These are phyloP conservation scores for Cylas formicarius DNA, from an alignment of 1,140 invertebrate genomes.

Conservation along the genomic window DNA sequence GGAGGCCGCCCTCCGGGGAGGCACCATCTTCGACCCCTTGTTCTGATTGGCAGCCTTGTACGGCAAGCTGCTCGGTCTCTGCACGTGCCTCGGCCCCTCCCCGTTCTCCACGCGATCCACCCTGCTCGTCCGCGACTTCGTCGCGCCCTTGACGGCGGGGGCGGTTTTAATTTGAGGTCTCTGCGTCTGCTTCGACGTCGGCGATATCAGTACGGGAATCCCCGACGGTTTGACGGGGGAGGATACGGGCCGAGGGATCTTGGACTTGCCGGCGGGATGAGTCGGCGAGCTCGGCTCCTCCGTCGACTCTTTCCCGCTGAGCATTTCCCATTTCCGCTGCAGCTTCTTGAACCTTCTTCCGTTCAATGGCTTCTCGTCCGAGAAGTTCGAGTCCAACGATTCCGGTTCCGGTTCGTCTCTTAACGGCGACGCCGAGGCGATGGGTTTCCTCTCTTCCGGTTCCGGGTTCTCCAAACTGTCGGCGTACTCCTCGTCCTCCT, in stretches of 20 bases:
- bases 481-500: conserved; percentile 64
- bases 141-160: background rate
- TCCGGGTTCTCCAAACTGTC: conserved; percentile 55
- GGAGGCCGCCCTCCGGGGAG: conserved; percentile 54
- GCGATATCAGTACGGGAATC: conserved; percentile 31
- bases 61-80: conserved; percentile 56
- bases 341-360: conserved; percentile 61
- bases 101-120: conserved; percentile 48
- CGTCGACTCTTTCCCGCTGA: conserved; percentile 49
- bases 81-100: conserved; percentile 41
- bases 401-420: conserved; percentile 36
- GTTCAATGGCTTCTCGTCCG: conserved; percentile 41
- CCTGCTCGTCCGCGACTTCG: conserved; percentile 53
- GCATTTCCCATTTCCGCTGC: conserved; percentile 81
- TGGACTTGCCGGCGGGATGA: conserved; percentile 48
- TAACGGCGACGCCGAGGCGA: conserved; percentile 23
- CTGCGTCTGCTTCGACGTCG: conserved; percentile 21
- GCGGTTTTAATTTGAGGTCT: conserved; percentile 16
- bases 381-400: conserved; percentile 36
- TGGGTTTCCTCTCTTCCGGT: conserved; percentile 1
- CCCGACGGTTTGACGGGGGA: conserved; percentile 50
- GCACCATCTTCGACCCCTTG: conserved; percentile 45
- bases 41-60: conserved; percentile 51
- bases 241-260: conserved; percentile 62
- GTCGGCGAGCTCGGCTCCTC: conserved; percentile 45